phyloP scores from a whole-genome alignment of 2,888 invertebrate species.

The Phasia obesa region DNA sequence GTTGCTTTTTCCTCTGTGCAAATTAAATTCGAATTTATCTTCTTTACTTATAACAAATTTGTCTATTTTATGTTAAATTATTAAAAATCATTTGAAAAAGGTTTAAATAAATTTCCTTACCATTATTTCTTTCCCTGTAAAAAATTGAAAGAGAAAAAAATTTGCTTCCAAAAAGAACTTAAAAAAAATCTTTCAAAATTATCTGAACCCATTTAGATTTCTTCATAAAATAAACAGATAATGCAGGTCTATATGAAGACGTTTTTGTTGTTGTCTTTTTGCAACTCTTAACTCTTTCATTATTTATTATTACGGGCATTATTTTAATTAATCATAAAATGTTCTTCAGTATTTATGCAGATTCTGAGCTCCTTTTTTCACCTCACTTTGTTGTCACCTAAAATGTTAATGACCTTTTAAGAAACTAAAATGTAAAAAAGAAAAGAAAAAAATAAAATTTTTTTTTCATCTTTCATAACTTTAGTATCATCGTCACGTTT shows the following conservation, averaged over 20 bases:
- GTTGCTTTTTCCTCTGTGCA: no score
- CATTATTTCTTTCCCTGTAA: no score
- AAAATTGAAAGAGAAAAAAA: no score
- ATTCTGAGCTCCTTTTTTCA: not conserved
- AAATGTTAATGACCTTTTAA: constrained; percentile 63
- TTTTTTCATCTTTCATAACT: constrained; percentile 37
- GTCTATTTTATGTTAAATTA: no score
- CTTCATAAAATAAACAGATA: constrained; percentile 29
- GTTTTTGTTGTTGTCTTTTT: constrained; percentile 19
- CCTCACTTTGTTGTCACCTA: constrained; percentile 26
- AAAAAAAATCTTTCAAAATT: not conserved
- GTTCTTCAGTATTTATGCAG: constrained; percentile 17
- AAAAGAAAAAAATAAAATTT: constrained; percentile 2
- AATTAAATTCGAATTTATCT: no score
- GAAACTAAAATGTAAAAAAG: constrained; percentile 17
- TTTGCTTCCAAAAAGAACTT: not conserved
- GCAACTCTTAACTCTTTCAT: constrained; percentile 1
- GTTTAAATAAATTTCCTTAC: no score
- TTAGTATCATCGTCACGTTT: constrained; percentile 50
- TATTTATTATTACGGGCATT: constrained; percentile 21
- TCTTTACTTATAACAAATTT: no score
- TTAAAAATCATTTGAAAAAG: no score
- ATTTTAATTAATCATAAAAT: constrained; percentile 57
- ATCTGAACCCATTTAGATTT: constrained; percentile 51
- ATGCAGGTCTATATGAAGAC: constrained; percentile 37